Base-by-base conservation (phyloP, 30 jellyfish, hydroid and myxozoan genomes). In the Aurelia aurita complex sp. Pacific region DNA sequence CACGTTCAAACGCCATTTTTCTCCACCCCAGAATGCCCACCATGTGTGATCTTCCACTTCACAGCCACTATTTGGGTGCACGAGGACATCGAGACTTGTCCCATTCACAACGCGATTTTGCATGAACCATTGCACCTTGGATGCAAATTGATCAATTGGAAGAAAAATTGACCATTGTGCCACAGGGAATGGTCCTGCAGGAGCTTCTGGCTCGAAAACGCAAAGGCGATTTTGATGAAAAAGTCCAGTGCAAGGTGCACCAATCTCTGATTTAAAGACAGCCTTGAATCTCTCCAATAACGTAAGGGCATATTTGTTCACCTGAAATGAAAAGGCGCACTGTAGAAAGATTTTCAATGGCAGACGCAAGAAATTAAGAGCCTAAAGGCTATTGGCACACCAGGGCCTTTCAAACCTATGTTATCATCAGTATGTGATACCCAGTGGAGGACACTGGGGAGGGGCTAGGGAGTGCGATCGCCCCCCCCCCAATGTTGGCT, bases 11-110 rank as follows among this genome's bases (percentile, higher is more conserved):
- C 74, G 73, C 90, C 90, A 80, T 23, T 51, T 67, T 36, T 80
- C 75, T 13, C 90, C 90, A 46, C 82, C 90, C 90, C 90, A 80
- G 9, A 80, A 16, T 9, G 82, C 64, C 90, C 90, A 80, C 74
- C 63, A 52, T 6, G 90, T 43, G 77, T 80, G 90, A 43, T 80
- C 90, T 13, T 68, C 82, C 2, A 80, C 59, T 23, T 51, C 78
- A 33, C 90, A 80, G 32, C 90, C 90, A 42, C 73, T 16, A 38
- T 80, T 80, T 34, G 90, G 90, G 57, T 80, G 90, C 16, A 80
- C 64, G 35, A 80, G 59, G 19, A 80, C 67, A 67, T 80, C 90
- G 64, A 80, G 35, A n/a, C 57, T 51, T 62, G 77, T 50, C 5
- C 90, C 90, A 67, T 67, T 80, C 32, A 33, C 43, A 8, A 34